These are phyloP conservation scores for Ivindomyrus marchei DNA, from an alignment of 2,113 vertebrate genomes.

Conservation along the genomic window DNA sequence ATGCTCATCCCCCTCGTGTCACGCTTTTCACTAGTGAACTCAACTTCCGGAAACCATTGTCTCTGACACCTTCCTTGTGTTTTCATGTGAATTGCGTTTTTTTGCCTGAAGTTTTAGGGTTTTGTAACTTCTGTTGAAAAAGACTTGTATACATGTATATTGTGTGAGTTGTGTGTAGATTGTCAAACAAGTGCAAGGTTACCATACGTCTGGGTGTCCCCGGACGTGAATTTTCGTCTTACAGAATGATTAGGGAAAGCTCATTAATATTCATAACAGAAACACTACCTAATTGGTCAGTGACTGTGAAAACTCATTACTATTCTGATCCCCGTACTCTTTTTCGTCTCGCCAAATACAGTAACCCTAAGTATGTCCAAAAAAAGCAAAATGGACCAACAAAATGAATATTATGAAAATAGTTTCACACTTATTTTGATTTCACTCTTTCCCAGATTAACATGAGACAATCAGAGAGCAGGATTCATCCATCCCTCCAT, in stretches of 20 bases:
- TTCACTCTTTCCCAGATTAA: background rate
- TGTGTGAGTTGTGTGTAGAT: background rate
- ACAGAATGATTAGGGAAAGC: background rate
- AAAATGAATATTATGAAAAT: background rate
- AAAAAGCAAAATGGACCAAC: background rate
- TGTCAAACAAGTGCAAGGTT: background rate
- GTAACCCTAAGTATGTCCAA: background rate
- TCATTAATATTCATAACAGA: background rate
- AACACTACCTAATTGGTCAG: background rate
- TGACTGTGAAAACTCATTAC: background rate
- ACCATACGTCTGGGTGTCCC: too few species aligned
- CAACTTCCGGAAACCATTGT: background rate
- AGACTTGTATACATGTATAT: background rate
- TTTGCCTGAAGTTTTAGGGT: background rate
- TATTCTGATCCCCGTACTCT: background rate
- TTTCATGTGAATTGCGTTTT: background rate
- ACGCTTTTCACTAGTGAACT: too few species aligned
- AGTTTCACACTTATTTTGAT: background rate
- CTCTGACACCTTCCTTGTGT: background rate
- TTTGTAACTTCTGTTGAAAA: background rate
- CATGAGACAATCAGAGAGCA: background rate
- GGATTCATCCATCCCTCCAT: background rate
- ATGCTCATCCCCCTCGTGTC: too few species aligned
- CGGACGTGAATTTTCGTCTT: background rate
- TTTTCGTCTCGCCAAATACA: background rate